phyloP scores from a whole-genome alignment of 2,888 invertebrate species.

The Entomobrya multifasciata region DNA sequence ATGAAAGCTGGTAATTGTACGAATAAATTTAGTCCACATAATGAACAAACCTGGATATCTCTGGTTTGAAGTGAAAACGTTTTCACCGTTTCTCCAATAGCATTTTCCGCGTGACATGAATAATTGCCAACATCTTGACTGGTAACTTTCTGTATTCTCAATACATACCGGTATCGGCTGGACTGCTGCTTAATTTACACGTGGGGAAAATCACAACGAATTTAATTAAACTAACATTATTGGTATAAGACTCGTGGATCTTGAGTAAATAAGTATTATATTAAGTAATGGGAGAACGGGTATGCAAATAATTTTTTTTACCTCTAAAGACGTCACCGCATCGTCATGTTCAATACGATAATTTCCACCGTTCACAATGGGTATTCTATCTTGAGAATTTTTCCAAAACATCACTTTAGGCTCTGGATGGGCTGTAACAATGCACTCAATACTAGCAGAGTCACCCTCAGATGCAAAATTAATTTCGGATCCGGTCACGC shows the following conservation, averaged over 20 bases:
- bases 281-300: too few species aligned
- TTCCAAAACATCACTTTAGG: slow-evolving; percentile 92
- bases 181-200: slow-evolving; percentile 83
- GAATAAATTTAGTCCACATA: too few species aligned
- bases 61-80: slow-evolving; percentile 78
- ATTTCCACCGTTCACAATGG: slow-evolving; percentile 82
- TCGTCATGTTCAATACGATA: slow-evolving; percentile 75
- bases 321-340: slow-evolving; percentile 59
- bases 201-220: slow-evolving; percentile 36
- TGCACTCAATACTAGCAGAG: slow-evolving; percentile 88
- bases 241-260: too few species aligned
- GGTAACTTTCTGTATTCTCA: slow-evolving; percentile 88
- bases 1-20: too few species aligned
- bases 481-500: slow-evolving; percentile 89
- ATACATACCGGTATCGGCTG: slow-evolving; percentile 87
- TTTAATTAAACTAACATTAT: slow-evolving; percentile 23
- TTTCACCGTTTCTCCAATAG: slow-evolving; percentile 84
- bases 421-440: slow-evolving; percentile 89
- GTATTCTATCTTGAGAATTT: slow-evolving; percentile 86
- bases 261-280: too few species aligned
- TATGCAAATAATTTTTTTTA: background rate
- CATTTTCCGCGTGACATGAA: slow-evolving; percentile 92
- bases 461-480: slow-evolving; percentile 90
- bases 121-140: slow-evolving; percentile 89
- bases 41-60: slow-evolving; percentile 71